These are phyloP conservation scores for Acanthopagrus latus DNA, from an alignment of 2,797 vertebrate species.

Conservation along the genomic window DNA sequence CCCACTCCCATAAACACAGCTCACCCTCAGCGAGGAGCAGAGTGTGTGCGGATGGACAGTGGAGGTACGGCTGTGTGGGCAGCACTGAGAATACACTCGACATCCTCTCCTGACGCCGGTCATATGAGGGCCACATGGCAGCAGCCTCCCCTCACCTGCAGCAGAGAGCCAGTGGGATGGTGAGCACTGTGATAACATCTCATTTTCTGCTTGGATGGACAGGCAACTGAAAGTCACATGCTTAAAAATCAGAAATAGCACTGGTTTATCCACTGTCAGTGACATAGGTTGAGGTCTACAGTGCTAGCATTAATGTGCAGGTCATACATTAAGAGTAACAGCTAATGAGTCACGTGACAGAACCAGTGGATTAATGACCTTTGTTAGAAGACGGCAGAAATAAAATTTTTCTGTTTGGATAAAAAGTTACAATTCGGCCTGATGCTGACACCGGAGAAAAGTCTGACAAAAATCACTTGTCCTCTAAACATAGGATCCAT, in stretches of 20 bases:
- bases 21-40: conserved; percentile 1
- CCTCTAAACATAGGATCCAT: neutral
- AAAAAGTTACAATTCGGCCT: neutral
- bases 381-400: neutral
- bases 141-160: conserved; percentile 40
- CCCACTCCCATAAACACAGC: conserved; percentile 28
- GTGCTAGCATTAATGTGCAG: neutral
- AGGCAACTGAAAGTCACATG: conserved; percentile 39
- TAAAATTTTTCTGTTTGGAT: fast-evolving
- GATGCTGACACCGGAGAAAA: neutral
- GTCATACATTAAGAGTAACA: neutral
- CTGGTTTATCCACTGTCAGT: neutral
- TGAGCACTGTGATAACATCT: conserved; percentile 7
- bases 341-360: neutral
- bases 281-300: neutral
- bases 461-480: neutral
- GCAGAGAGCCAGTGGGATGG: conserved; percentile 20
- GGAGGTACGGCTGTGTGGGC: conserved; percentile 20
- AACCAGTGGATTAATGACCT: neutral
- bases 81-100: conserved; percentile 19
- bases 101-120: conserved; percentile 4
- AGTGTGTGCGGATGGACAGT: conserved; percentile 3
- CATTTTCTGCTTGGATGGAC: conserved; percentile 30
- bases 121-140: conserved; percentile 15
- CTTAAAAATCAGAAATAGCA: conserved; percentile 23